Conservation (phyloP, 37 sponge, comb jelly and placozoan species). For the Cliona cf. orientalis region DNA sequence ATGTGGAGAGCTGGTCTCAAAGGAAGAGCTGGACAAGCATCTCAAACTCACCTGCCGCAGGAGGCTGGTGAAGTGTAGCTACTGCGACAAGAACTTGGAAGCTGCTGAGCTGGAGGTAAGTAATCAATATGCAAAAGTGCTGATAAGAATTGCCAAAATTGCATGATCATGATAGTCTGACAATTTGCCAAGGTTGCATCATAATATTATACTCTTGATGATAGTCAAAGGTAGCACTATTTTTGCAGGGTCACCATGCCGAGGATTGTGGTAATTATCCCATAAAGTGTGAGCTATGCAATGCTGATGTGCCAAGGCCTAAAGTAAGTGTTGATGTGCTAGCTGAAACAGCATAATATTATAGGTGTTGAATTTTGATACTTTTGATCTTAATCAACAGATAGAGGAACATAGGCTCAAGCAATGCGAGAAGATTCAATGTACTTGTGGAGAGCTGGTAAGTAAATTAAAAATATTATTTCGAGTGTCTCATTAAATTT, state of each 20-base stretch:
- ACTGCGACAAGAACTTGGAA: slow-evolving; percentile 34
- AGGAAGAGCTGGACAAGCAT: slow-evolving; percentile 33
- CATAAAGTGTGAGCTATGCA: slow-evolving; percentile 30
- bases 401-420: slow-evolving; percentile 2
- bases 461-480: neutral
- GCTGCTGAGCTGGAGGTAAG: no score
- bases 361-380: neutral
- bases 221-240: no score
- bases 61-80: slow-evolving; percentile 27
- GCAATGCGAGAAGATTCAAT: slow-evolving; percentile 7
- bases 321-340: no score
- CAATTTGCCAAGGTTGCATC: no score
- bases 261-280: slow-evolving; percentile 14
- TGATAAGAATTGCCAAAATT: no score
- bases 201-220: no score
- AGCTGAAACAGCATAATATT: no score
- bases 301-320: neutral
- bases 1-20: slow-evolving; percentile 1
- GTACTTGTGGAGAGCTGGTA: slow-evolving; percentile 37
- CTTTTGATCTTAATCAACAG: slow-evolving; percentile 3
- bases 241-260: no score
- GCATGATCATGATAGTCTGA: no score
- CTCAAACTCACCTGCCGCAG: slow-evolving; percentile 25
- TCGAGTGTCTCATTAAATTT: no score
- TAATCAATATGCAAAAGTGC: no score